Base-by-base conservation (phyloP, 2,113 vertebrate genomes). In the Vireo altiloquus region DNA sequence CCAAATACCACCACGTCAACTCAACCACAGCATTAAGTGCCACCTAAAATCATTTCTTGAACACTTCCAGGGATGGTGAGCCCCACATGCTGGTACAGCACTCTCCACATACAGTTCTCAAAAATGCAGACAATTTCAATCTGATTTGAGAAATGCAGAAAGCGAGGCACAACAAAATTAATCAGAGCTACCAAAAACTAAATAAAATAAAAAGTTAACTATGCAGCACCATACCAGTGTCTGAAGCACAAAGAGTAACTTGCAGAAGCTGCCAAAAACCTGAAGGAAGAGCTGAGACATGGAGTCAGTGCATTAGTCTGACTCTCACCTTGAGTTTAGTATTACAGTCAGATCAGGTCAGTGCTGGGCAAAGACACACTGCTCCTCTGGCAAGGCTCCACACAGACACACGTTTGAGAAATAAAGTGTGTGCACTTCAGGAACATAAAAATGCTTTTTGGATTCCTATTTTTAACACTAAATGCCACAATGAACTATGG, bases 401-500 rank as follows among this genome's bases (percentile, higher is more conserved):
- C 15, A 60, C 44, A 37, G 63, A 76, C 27, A 56, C 1, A 23
- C 0, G 0, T 47, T 66, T 53, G 71, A 88, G 90, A 94, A 87
- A 22, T 49, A 65, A 89, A 53, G 35, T 7, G 47, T 22, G 24
- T 39, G 57, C 78, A 66, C 70, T 92, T 85, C 53, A 91, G 57
- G 40, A 92, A 94, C 74, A 85, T 44, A 56, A 95, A 74, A 76
- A 57, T 33, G 49, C 44, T 94, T 68, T 56, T 82, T 82, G 40
- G 35, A 92, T 74, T 46, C 74, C 81, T 96, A 86, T 88, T 94
- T 94, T 92, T 82, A 95, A 89, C 79, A 61, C 31, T 54, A 79
- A 91, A 68, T 25, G 49, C 37, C 27, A 74, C 50, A 61, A 27
- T 25, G 75, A 69, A 66, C 54, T 46, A 65, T 14, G 66, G 65